A percentile compares a stretch with the other conserved stretches of the same genome.
phyloP scores from a whole-genome alignment of 1,140 invertebrate species.

The Galendromus occidentalis region DNA sequence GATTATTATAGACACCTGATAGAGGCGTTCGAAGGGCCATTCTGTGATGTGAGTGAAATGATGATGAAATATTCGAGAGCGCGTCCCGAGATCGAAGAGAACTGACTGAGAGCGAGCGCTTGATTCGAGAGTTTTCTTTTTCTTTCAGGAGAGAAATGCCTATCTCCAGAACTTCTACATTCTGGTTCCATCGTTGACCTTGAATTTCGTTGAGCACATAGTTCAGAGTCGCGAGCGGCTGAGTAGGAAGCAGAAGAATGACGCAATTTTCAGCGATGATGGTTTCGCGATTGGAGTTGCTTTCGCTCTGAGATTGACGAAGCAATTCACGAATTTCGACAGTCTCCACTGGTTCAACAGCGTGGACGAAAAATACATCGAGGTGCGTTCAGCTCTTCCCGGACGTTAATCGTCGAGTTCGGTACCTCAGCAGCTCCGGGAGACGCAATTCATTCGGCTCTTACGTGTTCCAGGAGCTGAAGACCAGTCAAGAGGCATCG shows the following conservation, averaged over 20 bases:
- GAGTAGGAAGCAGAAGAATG: constrained; percentile 55
- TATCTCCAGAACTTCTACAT: background rate
- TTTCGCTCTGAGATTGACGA: constrained; percentile 42
- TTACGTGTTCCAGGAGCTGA: constrained; percentile 20
- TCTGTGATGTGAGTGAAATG: background rate
- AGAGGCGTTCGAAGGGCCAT: background rate
- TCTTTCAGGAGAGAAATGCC: background rate
- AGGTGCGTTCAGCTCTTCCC: constrained; percentile 37
- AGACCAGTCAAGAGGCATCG: constrained; percentile 20
- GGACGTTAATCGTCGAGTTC: too few relatives aligned
- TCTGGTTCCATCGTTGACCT: constrained; percentile 31
- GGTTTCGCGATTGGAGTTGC: constrained; percentile 89
- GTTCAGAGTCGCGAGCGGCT: constrained; percentile 80
- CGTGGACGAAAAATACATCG: constrained; percentile 47
- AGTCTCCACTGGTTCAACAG: constrained; percentile 89
- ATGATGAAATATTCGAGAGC: too few relatives aligned
- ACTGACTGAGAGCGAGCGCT: too few relatives aligned
- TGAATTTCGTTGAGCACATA: constrained; percentile 86
- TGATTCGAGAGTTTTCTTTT: too few relatives aligned
- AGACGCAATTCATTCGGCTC: background rate
- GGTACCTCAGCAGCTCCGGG: too few relatives aligned
- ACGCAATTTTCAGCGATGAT: constrained; percentile 84
- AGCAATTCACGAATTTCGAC: constrained; percentile 58
- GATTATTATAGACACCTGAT: background rate
- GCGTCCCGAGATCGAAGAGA: too few relatives aligned